Base-by-base conservation (phyloP, 2,797 vertebrate genomes). In the Ciconia nigra region DNA sequence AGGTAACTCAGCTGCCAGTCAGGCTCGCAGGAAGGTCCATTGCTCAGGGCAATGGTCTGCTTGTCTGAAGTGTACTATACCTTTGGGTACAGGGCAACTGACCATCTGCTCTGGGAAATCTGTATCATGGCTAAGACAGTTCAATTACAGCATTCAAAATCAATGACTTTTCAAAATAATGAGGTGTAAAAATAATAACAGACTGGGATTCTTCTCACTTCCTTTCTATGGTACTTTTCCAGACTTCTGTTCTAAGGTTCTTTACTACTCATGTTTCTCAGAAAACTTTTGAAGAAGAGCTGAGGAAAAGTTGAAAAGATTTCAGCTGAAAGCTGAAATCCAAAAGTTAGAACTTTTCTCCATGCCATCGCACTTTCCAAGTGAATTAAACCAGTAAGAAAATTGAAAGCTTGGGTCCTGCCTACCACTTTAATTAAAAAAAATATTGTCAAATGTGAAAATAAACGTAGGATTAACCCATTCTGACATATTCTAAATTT, bases 401-500 rank as follows among this genome's bases (percentile, higher is more conserved):
- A 94, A 82, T n/a, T 15, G 49, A 82, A 88, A 91, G 66, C 29
- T 73, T 76, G 35, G 16, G 33, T 66, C 39, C 51, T 91, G 42
- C 33, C 41, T 89, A 81, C 35, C 33, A 46, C 42, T 83, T 94
- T 31, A 79, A 74, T 91, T 55, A 1, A 55, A 67, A 82, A 96
- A 76, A 67, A 20, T 28, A 57, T n/a, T 47, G 57, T 86, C 65
- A 83, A 93, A 93, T 72, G 22, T 91, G 51, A 90, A 95, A 93
- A 94, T 84, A 96, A 94, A 87, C 58, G 31, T 70, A 93, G 83
- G 76, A 83, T 94, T 93, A 91, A 96, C 63, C 74, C 54, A 25
- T 83, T 82, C 82, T 77, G 86, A 84, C 80, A 73, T 79, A 89
- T 67, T 93, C 73, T 86, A 95, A 95, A 95, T 94, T 72, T 92